Conservation (phyloP, 2,113 vertebrate species). For the Silurus asotus region DNA sequence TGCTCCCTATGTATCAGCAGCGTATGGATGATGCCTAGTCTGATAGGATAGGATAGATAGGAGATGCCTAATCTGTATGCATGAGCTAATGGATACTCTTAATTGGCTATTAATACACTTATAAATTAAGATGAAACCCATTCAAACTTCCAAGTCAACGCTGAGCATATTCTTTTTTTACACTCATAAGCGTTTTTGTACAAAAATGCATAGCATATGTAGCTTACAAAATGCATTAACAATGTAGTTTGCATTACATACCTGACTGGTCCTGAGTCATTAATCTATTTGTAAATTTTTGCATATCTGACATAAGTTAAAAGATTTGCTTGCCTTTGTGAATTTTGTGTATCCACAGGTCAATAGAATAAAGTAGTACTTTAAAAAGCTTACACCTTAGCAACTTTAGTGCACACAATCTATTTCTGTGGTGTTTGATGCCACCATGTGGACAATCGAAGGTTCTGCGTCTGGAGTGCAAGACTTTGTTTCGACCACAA, state of each 20-base stretch:
- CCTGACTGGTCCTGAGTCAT: neutral
- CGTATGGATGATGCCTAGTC: neutral
- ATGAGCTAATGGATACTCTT: neutral
- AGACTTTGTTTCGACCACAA: neutral
- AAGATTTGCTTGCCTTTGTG: neutral
- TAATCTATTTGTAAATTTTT: neutral
- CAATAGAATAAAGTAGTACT: neutral
- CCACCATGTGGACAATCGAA: slow-evolving; percentile 58
- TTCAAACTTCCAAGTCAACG: neutral
- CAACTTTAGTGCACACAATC: neutral
- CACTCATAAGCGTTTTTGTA: neutral
- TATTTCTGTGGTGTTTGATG: slow-evolving; percentile 52
- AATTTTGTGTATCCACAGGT: neutral
- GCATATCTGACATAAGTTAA: neutral
- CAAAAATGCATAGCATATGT: neutral
- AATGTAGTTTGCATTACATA: neutral
- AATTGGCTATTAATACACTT: neutral
- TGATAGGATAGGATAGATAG: neutral
- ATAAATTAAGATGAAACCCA: neutral
- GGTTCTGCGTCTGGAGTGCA: neutral
- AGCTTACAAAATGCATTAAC: neutral
- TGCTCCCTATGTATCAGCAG: neutral
- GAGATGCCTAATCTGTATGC: neutral
- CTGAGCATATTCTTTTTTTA: neutral
- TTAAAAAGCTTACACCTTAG: neutral